These are phyloP conservation scores for Heterochromis multidens DNA, from an alignment of 2,113 vertebrate species.

Conservation along the genomic window DNA sequence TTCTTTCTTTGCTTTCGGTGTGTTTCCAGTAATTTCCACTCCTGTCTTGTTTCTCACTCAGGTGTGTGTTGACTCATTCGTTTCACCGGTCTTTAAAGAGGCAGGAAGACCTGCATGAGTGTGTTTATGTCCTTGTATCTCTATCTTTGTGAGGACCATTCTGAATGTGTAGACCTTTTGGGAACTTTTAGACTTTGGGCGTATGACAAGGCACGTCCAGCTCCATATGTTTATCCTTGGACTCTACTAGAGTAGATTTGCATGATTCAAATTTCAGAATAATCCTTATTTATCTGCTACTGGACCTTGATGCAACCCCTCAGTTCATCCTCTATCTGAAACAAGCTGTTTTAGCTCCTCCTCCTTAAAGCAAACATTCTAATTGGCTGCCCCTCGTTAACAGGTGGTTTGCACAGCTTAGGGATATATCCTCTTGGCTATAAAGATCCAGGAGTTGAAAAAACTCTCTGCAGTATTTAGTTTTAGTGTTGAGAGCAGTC, in stretches of 20 bases:
- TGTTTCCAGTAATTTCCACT: constrained; percentile 43
- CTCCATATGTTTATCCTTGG: background rate
- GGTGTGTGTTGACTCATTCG: constrained; percentile 31
- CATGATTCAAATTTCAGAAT: background rate
- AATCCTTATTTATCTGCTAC: background rate
- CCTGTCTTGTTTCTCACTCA: constrained; percentile 39
- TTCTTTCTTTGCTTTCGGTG: background rate
- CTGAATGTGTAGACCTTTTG: background rate
- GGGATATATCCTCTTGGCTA: too few relatives aligned
- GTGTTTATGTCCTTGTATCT: background rate
- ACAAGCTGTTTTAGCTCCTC: background rate
- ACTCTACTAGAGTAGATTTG: background rate
- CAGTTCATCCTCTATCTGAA: background rate
- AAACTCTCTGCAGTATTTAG: too few relatives aligned
- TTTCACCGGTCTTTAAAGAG: background rate
- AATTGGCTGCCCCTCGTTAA: background rate
- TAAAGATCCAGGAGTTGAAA: too few relatives aligned
- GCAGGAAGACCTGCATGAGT: background rate
- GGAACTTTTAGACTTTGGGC: too few relatives aligned
- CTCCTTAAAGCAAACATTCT: background rate
- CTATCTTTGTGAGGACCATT: background rate
- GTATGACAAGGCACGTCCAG: background rate
- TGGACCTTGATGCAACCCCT: background rate
- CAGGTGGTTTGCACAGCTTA: too few relatives aligned
- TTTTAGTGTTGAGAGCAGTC: too few relatives aligned